Evolutionary conservation across 92 coral and sea anemone species (phyloP), one percentile per base, ranked within the genome.

Genomic region (Blastomussa wellsi): DNA sequence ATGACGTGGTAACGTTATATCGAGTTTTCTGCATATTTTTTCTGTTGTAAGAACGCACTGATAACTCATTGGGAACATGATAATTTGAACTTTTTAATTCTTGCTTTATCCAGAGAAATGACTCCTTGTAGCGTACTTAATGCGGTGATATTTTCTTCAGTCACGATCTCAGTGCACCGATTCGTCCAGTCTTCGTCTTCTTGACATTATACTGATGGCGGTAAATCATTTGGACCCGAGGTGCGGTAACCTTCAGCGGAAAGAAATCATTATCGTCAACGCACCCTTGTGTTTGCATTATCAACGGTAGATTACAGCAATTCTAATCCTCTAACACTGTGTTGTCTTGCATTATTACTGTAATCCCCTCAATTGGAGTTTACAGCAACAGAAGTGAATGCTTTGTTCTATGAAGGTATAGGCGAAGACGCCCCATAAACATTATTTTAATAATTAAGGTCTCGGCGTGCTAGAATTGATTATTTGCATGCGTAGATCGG

Each of bases 401-500:
- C 41, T 79, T 53, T 8, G 59, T 79, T 79, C 74, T 65, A 17
- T 4, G 42, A 79, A 6, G 29, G 29, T 17, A 39, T 24, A 39
- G 38, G 55, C 35, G 28, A 57, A 78, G 52, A 78, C 51, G 22
- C 82, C 66, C 52, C 71, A 59, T 78, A 78, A 78, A 78, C 82
- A 78, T 36, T 76, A 48, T 47, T 57, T 65, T 36, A 65, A 36
- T 39, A 36, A 59, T 59, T 59, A 38, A 2, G 33, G 35, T 35
- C 51, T 57, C 26, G 35, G 37, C 31, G n/a, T 5, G 74, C n/a
- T 33, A 37, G 16, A 35, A 55, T 0, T 3, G 42, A 19, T 32
- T 78, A 38, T 78, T 78, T 78, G 66, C 17, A 20, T 57, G 60
- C 36, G 82, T 31, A 59, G 60, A 59, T 59, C 51, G 82, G 48